Evolutionary conservation across 2,888 invertebrate species (phyloP).

Genomic region (Pheosia gnoma): DNA sequence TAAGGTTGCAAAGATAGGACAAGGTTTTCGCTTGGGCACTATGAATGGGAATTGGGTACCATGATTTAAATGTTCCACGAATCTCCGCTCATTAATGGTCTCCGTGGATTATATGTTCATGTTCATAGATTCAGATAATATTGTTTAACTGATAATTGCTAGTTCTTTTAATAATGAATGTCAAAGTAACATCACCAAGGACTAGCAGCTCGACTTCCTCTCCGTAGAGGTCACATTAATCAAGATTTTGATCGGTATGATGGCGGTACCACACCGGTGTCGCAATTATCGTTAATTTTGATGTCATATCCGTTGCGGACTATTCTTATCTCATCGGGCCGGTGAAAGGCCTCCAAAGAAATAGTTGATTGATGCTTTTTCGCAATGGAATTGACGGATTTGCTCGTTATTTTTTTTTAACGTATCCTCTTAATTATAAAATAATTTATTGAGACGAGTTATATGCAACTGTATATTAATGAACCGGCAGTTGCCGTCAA

Average conservation of each 20-base stretch:
- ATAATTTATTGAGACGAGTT: background rate
- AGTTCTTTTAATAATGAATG: background rate
- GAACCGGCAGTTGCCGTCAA: background rate
- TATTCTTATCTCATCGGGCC: slow-evolving; percentile 5
- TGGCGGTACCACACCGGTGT: slow-evolving; percentile 8
- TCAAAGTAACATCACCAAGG: background rate
- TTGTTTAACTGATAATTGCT: background rate
- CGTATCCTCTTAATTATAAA: slow-evolving; percentile 2
- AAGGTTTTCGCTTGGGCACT: no score
- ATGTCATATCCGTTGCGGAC: slow-evolving; percentile 21
- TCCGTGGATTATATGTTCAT: no score
- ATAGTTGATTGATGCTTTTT: slow-evolving; percentile 12
- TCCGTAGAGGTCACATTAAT: background rate
- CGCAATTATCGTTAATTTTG: slow-evolving; percentile 27
- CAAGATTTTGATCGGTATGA: slow-evolving; percentile 4
- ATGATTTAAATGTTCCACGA: no score
- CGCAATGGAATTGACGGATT: slow-evolving; percentile 1
- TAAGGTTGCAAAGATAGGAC: no score
- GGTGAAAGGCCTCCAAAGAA: slow-evolving; percentile 6
- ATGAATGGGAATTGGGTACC: no score
- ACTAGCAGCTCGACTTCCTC: background rate
- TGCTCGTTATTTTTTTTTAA: slow-evolving; percentile 4
- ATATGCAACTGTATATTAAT: background rate
- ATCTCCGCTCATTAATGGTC: no score
- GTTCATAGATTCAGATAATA: no score